Percentiles rank a stretch among this genome's conserved stretches.
Conservation (phyloP, 2,888 invertebrate species). For the Leptopilina myrica region DNA sequence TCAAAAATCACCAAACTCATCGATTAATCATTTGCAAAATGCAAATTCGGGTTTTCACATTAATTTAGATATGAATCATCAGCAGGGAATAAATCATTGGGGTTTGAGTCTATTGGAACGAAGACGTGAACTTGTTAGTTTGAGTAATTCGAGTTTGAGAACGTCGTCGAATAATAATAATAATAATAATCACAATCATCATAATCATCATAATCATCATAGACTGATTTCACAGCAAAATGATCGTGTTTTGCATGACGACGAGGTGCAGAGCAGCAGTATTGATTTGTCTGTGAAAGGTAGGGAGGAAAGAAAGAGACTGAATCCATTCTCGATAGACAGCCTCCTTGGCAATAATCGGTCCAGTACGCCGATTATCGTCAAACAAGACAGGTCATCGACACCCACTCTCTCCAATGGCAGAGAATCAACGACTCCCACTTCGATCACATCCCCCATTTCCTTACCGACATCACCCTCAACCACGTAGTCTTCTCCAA, state of each 20-base stretch:
- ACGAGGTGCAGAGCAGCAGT: constrained; percentile 74
- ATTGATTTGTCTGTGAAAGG: constrained; percentile 77
- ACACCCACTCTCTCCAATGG: constrained; percentile 69
- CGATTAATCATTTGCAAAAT: constrained; percentile 58
- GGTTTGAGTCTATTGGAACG: constrained; percentile 76
- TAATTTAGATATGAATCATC: constrained; percentile 69
- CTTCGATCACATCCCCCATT: constrained; percentile 68
- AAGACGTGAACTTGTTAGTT: constrained; percentile 75
- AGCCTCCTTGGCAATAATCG: constrained; percentile 81
- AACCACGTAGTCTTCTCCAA: constrained; percentile 67
- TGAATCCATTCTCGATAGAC: constrained; percentile 94
- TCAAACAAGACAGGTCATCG: constrained; percentile 65
- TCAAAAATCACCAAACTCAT: constrained; percentile 59
- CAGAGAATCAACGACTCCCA: constrained; percentile 69
- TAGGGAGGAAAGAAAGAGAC: constrained; percentile 81
- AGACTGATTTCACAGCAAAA: constrained; percentile 41
- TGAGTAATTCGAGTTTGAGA: constrained; percentile 59
- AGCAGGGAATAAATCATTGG: constrained; percentile 74
- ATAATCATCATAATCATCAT: neutral
- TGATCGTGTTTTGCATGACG: constrained; percentile 60
- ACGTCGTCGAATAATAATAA: constrained; percentile 58
- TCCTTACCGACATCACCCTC: constrained; percentile 71
- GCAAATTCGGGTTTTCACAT: constrained; percentile 63
- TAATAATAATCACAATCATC: too few species aligned
- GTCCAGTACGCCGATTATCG: constrained; percentile 58